Percentiles rank a stretch among this genome's conserved stretches.
Conservation (phyloP, 2,113 vertebrate genomes). For the Pseudorectes ferrugineus region DNA sequence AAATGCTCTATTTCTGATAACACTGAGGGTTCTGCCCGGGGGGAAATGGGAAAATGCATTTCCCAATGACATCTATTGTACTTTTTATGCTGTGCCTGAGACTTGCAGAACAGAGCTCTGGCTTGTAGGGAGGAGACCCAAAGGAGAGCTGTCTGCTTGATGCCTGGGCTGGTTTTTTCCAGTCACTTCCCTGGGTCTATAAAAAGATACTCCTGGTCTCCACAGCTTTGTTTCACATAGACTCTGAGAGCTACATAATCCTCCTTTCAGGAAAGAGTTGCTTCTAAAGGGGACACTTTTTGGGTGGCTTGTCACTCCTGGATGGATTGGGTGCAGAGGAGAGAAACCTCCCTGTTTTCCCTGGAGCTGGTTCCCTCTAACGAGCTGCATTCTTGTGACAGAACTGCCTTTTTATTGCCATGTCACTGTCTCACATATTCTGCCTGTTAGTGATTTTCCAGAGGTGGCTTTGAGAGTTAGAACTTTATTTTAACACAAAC, state of each 20-base stretch:
- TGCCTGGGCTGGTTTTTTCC: neutral
- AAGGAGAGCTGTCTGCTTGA: neutral
- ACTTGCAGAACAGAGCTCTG: neutral
- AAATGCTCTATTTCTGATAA: neutral
- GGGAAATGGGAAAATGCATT: neutral
- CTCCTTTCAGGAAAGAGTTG: neutral
- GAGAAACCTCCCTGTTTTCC: neutral
- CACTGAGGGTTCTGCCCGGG: neutral
- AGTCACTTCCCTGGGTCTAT: neutral
- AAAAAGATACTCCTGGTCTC: neutral
- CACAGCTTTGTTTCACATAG: neutral
- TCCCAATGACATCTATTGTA: neutral
- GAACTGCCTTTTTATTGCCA: neutral
- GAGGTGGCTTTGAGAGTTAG: conserved; percentile 27
- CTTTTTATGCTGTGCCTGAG: neutral
- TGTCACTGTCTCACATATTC: neutral
- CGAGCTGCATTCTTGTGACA: neutral
- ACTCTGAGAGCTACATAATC: neutral
- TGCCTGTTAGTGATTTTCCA: conserved; percentile 48
- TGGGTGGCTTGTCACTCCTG: neutral
- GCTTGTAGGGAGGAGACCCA: neutral
- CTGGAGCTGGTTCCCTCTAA: neutral
- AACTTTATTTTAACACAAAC: conserved; percentile 53
- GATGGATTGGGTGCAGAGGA: neutral
- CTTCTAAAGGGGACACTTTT: neutral